phyloP scores from a whole-genome alignment of 2,113 vertebrate genomes.

The Antechinus flavipes region DNA sequence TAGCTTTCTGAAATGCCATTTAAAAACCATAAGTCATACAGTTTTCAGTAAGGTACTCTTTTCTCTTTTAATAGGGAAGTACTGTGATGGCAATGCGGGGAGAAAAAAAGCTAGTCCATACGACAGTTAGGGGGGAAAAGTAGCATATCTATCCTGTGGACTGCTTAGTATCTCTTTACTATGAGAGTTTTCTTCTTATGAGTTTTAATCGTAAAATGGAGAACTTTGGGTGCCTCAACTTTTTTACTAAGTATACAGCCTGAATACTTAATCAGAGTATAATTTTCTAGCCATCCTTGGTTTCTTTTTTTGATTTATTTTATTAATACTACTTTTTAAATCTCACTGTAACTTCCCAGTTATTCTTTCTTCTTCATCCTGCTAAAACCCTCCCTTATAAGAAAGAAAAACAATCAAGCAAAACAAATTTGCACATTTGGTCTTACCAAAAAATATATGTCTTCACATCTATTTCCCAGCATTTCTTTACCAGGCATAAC shows the following conservation, averaged over 20 bases:
- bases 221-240: not conserved
- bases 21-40: not conserved
- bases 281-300: not conserved
- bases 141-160: not conserved
- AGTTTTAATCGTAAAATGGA: not conserved
- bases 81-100: too few species aligned
- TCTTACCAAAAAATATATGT: not conserved
- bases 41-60: too few species aligned
- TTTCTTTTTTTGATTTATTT: not conserved
- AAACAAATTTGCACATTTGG: not conserved
- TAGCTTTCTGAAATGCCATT: not conserved
- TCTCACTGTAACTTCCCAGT: not conserved
- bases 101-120: too few species aligned
- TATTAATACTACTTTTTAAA: not conserved
- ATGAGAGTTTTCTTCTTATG: not conserved
- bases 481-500: not conserved
- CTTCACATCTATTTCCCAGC: not conserved
- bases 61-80: too few species aligned
- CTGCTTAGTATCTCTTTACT: not conserved
- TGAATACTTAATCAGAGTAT: not conserved
- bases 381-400: not conserved
- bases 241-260: not conserved
- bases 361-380: not conserved
- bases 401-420: not conserved
- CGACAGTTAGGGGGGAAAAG: too few species aligned